These are phyloP conservation scores for Ganaspis sp. DNA, from an alignment of 1,140 invertebrate genomes.

Conservation along the genomic window DNA sequence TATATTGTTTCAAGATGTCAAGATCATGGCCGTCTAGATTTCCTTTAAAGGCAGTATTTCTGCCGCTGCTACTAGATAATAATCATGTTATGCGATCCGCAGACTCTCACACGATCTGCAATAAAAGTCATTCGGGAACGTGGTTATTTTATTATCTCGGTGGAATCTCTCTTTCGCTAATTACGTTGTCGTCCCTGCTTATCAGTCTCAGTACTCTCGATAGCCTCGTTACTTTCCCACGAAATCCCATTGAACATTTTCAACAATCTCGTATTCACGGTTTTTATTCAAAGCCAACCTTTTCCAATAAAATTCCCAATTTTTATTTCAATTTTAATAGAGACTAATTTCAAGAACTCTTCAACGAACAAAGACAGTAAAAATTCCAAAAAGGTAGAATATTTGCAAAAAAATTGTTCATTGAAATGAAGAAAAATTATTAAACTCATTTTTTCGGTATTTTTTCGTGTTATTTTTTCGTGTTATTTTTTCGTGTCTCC, in stretches of 20 bases:
- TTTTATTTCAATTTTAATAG: too few species aligned
- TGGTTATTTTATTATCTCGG: slow-evolving; percentile 22
- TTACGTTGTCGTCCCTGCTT: slow-evolving; percentile 16
- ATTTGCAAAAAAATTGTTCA: too few species aligned
- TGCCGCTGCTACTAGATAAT: slow-evolving; percentile 1
- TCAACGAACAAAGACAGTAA: too few species aligned
- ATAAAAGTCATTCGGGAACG: slow-evolving; percentile 26
- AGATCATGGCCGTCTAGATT: slow-evolving; percentile 7
- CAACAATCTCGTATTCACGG: background rate
- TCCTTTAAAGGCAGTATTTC: slow-evolving; percentile 8
- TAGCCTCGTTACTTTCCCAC: slow-evolving; percentile 28
- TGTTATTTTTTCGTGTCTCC: too few species aligned
- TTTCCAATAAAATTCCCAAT: too few species aligned
- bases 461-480: too few species aligned
- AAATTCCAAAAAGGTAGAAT: too few species aligned
- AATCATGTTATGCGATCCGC: slow-evolving; percentile 19
- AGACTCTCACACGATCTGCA: slow-evolving; percentile 23
- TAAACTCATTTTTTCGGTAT: too few species aligned
- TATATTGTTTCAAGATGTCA: background rate
- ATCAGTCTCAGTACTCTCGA: slow-evolving; percentile 4
- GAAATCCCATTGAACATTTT: background rate
- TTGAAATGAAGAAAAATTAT: too few species aligned
- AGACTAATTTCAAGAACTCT: too few species aligned
- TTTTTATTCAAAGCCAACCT: too few species aligned
- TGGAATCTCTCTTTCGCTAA: slow-evolving; percentile 18